A percentile compares a stretch with the other conserved stretches of the same genome.
phyloP scores from a whole-genome alignment of 1,140 invertebrate genomes.

The Ephestia elutella region DNA sequence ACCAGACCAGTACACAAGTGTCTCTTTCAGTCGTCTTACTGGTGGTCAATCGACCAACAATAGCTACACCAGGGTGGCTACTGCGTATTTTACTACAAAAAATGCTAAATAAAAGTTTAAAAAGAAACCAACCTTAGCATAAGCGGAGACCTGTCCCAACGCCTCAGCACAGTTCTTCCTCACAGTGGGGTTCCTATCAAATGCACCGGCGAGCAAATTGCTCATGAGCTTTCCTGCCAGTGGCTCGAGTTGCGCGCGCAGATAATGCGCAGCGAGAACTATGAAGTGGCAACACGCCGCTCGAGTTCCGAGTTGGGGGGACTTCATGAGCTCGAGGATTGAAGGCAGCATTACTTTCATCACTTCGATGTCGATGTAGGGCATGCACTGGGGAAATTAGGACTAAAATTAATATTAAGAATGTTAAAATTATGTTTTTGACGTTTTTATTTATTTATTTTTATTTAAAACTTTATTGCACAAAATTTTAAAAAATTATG shows the following conservation, averaged over 20 bases:
- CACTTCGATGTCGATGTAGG: slow-evolving; percentile 84
- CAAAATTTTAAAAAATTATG: too few species aligned
- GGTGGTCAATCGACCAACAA: too few species aligned
- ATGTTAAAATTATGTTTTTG: too few species aligned
- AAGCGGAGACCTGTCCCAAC: slow-evolving; percentile 89
- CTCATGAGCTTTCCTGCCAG: slow-evolving; percentile 85
- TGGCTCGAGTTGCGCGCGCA: slow-evolving; percentile 72
- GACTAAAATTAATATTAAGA: not conserved
- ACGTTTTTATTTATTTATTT: too few species aligned
- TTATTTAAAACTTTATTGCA: too few species aligned
- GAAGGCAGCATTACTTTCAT: slow-evolving; percentile 87
- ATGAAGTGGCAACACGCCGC: slow-evolving; percentile 90
- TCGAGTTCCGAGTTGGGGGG: slow-evolving; percentile 88
- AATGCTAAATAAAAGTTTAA: not conserved
- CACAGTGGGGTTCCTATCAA: slow-evolving; percentile 87
- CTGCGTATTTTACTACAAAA: not conserved
- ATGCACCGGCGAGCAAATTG: slow-evolving; percentile 84
- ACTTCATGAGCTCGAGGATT: slow-evolving; percentile 87
- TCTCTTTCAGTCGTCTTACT: too few species aligned
- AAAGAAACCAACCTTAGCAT: slow-evolving; percentile 78
- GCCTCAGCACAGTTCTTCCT: slow-evolving; percentile 88
- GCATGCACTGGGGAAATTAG: slow-evolving; percentile 80
- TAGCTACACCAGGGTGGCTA: too few species aligned
- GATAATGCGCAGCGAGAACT: slow-evolving; percentile 79
- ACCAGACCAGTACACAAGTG: too few species aligned